These are phyloP conservation scores for Phyllotreta cruciferae DNA, from an alignment of 2,888 invertebrate genomes.

Conservation along the genomic window DNA sequence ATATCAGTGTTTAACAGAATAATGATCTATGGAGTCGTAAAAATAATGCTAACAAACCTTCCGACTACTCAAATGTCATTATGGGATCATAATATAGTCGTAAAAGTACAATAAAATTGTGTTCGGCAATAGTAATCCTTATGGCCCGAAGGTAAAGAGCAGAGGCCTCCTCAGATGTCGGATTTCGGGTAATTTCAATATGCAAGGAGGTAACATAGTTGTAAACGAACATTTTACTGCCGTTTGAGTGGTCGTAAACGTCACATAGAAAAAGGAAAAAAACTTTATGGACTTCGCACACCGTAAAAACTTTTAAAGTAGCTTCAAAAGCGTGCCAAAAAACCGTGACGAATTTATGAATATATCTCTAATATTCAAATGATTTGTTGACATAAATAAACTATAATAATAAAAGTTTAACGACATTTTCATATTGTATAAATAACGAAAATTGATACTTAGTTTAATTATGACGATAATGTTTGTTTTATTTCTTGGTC, in stretches of 20 bases:
- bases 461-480: conserved; percentile 8
- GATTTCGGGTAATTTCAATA: conserved; percentile 48
- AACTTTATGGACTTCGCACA: conserved; percentile 54
- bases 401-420: conserved; percentile 45
- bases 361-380: conserved; percentile 47
- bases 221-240: conserved; percentile 66
- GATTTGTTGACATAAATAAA: conserved; percentile 51
- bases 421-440: conserved; percentile 34
- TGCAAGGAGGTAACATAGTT: conserved; percentile 57
- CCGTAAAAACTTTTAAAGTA: conserved; percentile 50
- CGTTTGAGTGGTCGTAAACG: conserved; percentile 68
- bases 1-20: conserved; percentile 44
- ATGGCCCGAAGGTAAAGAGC: conserved; percentile 42
- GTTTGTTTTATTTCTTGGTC: conserved; percentile 13
- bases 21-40: conserved; percentile 49
- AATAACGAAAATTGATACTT: conserved; percentile 16
- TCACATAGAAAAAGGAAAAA: conserved; percentile 59
- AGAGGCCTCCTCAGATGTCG: conserved; percentile 25
- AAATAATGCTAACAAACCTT: conserved; percentile 44
- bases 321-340: conserved; percentile 50
- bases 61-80: conserved; percentile 55
- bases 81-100: conserved; percentile 57
- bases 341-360: conserved; percentile 52
- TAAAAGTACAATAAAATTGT: conserved; percentile 59
- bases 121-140: conserved; percentile 51